Evolutionary conservation across 2,888 invertebrate genomes (phyloP).

Genomic region (Thera britannica): DNA sequence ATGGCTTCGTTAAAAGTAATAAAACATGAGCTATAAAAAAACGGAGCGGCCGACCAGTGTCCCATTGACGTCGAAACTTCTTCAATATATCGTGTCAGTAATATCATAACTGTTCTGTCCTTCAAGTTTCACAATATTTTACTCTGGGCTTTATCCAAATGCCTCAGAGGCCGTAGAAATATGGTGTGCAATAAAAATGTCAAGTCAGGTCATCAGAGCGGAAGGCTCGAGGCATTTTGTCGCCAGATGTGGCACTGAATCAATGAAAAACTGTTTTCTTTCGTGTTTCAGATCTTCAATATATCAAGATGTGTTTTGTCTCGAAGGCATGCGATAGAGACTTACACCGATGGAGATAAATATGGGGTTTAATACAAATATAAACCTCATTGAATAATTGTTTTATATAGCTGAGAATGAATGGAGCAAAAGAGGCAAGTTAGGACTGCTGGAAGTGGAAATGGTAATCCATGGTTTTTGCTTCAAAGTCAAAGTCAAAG

Average conservation of each 20-base stretch:
- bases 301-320: slow-evolving; percentile 66
- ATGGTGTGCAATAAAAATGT: slow-evolving; percentile 83
- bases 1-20: slow-evolving; percentile 47
- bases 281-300: slow-evolving; percentile 75
- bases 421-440: no score
- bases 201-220: slow-evolving; percentile 84
- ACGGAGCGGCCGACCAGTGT: slow-evolving; percentile 45
- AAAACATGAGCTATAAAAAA: slow-evolving; percentile 55
- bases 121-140: slow-evolving; percentile 79
- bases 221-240: slow-evolving; percentile 81
- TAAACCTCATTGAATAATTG: background rate
- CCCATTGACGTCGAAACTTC: slow-evolving; percentile 62
- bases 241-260: slow-evolving; percentile 83
- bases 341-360: slow-evolving; percentile 21
- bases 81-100: slow-evolving; percentile 68
- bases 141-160: slow-evolving; percentile 69
- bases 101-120: slow-evolving; percentile 73
- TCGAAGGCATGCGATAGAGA: slow-evolving; percentile 45
- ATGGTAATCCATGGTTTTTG: no score
- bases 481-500: no score
- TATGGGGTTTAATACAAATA: slow-evolving; percentile 15
- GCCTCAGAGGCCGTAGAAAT: slow-evolving; percentile 79
- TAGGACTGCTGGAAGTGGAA: no score
- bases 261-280: slow-evolving; percentile 84
- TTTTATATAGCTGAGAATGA: no score